Percentiles rank a stretch among this genome's conserved stretches.
Evolutionary conservation across 2,888 invertebrate species (phyloP).

Genomic region (Lepeophtheirus nordmannii): DNA sequence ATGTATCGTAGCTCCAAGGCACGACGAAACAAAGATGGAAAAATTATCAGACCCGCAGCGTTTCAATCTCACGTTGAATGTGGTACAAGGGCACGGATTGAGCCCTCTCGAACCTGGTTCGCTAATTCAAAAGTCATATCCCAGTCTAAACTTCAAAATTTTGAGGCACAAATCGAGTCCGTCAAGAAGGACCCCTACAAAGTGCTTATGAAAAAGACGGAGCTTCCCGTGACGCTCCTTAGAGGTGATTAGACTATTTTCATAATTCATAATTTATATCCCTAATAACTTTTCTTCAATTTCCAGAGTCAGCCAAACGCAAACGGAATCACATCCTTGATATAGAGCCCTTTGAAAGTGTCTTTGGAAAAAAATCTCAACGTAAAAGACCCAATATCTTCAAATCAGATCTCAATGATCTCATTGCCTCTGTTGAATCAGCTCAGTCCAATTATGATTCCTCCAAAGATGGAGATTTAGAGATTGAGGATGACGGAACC

Average conservation of each 20-base stretch:
- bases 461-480: slow-evolving; percentile 1
- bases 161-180: slow-evolving; percentile 79
- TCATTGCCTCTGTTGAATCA: slow-evolving; percentile 55
- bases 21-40: slow-evolving; percentile 65
- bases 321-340: slow-evolving; percentile 84
- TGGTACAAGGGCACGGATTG: slow-evolving; percentile 81
- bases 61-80: slow-evolving; percentile 78
- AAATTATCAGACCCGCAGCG: slow-evolving; percentile 84
- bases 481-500: neutral
- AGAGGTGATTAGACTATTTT: too few species aligned
- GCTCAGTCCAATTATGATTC: slow-evolving; percentile 59
- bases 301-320: slow-evolving; percentile 49
- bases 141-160: slow-evolving; percentile 48
- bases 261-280: too few species aligned
- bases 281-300: neutral
- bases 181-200: slow-evolving; percentile 91
- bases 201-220: slow-evolving; percentile 89
- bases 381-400: slow-evolving; percentile 67
- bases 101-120: slow-evolving; percentile 97
- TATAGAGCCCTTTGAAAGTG: slow-evolving; percentile 80
- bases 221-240: slow-evolving; percentile 77
- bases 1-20: slow-evolving; percentile 98
- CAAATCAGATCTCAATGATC: slow-evolving; percentile 54
- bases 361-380: slow-evolving; percentile 85
- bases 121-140: slow-evolving; percentile 94